These are phyloP conservation scores for Sebastolobus alascanus DNA, from an alignment of 2,797 vertebrate genomes.

Conservation along the genomic window DNA sequence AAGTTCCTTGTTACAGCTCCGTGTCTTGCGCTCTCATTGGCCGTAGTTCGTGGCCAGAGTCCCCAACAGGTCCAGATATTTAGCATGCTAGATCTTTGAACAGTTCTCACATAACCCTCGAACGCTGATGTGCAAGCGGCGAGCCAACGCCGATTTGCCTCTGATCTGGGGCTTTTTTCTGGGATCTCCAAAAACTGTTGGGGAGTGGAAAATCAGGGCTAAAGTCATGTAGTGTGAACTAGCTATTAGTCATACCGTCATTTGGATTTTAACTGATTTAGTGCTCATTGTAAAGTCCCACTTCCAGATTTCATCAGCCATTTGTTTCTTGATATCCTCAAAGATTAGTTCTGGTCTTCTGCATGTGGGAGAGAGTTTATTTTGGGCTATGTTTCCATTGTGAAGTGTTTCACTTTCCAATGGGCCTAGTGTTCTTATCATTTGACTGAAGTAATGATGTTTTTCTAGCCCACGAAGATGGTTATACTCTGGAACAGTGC, in stretches of 20 bases:
- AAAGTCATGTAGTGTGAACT: too few species aligned
- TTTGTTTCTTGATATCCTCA: constrained; percentile 17
- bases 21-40: too few species aligned
- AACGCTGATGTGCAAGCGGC: too few species aligned
- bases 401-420: constrained; percentile 29
- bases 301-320: constrained; percentile 7
- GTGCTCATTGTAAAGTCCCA: neutral
- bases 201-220: too few species aligned
- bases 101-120: too few species aligned
- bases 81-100: too few species aligned
- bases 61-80: too few species aligned
- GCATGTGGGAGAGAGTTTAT: constrained; percentile 10
- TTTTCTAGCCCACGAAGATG: constrained; percentile 38
- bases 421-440: neutral
- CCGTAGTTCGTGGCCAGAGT: too few species aligned
- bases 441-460: constrained; percentile 34
- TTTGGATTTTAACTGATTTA: neutral
- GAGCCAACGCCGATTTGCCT: too few species aligned
- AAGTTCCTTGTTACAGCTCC: neutral
- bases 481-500: constrained; percentile 35
- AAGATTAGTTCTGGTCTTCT: constrained; percentile 14
- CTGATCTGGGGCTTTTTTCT: too few species aligned
- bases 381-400: constrained; percentile 17
- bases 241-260: neutral
- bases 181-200: too few species aligned